Base-by-base conservation (phyloP, 2,797 vertebrate genomes). In the Aulostomus chinensis region DNA sequence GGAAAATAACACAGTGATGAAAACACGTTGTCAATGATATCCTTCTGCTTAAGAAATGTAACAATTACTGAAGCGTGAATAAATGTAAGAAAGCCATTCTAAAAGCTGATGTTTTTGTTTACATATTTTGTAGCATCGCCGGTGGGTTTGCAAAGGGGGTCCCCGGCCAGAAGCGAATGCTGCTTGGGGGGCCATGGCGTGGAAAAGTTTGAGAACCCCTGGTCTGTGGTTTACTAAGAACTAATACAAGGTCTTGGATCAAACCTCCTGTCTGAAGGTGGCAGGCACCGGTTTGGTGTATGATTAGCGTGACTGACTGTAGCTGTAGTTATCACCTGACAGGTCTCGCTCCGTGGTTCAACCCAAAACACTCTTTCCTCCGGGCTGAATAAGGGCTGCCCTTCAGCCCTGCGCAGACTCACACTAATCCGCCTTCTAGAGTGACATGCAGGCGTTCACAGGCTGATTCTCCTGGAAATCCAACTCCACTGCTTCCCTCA, bases 321-420 rank as follows among this genome's bases (percentile, higher is more conserved):
- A 25, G 61, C 24, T 54, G 43, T 37, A 42, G 64, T 76, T 50
- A 70, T 59, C 53, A 54, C 54, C 64, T 18, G 18, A 33, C 43
- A 36, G 57, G 48, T 51, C 53, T 67, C 43, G 18, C 32, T 51
- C 62, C 48, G 36, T 38, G 64, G 61, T 74, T 80, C 47, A 73
- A 76, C 57, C 55, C 43, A 73, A 83, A 89, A 86, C 84, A 85
- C 42, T 47, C 49, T 33, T 58, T 40, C 64, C 57, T 43, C 54
- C 40, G 35, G 57, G 46, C 17, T 57, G 59, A 71, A 66, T 61
- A 25, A 63, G 48, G 69, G 57, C 53, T 72, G 58, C 45, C 60
- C 69, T 79, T 68, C 48, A 73, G 52, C 39, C 0, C 53, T 10
- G 39, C 2, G 24, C 6, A 58, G 60, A 51, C 39, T 68, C 37